Evolutionary conservation across 2,113 vertebrate species (phyloP).

Genomic region (Crotalus horridus): DNA sequence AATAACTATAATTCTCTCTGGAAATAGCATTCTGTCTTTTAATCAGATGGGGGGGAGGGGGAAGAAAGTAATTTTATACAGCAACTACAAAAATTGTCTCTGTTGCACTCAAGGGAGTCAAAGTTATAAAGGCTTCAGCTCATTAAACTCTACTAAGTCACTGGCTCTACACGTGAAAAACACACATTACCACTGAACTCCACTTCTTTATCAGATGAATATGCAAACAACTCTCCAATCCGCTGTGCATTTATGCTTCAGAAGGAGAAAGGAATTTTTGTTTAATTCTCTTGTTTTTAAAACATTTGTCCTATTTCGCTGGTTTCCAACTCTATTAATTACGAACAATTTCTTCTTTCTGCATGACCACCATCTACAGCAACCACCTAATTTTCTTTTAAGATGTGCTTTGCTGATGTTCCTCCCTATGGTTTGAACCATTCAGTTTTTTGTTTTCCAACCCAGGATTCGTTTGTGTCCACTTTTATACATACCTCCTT

Average conservation of each 20-base stretch:
- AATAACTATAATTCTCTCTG: not conserved
- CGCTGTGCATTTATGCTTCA: not conserved
- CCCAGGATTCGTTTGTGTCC: conserved; percentile 44
- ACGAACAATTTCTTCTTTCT: not conserved
- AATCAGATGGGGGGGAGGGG: not conserved
- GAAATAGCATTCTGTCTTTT: not conserved
- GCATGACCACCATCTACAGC: conserved; percentile 5
- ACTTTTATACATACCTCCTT: conserved; percentile 99
- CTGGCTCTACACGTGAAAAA: not conserved
- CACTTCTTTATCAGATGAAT: not conserved
- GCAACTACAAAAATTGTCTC: not conserved
- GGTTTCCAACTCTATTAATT: not conserved
- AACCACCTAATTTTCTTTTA: not conserved
- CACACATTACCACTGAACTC: not conserved
- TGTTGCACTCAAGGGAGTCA: not conserved
- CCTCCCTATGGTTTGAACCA: conserved; percentile 50
- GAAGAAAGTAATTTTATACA: not conserved
- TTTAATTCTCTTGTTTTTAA: not conserved
- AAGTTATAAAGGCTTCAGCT: not conserved
- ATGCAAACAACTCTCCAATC: not conserved
- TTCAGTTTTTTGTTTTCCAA: conserved; percentile 54
- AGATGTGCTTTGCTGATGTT: conserved; percentile 47
- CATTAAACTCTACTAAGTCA: not conserved
- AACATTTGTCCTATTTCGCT: not conserved
- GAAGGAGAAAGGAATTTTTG: not conserved